Evolutionary conservation across 2,797 vertebrate species (phyloP).

Genomic region (Eremophila alpestris): DNA sequence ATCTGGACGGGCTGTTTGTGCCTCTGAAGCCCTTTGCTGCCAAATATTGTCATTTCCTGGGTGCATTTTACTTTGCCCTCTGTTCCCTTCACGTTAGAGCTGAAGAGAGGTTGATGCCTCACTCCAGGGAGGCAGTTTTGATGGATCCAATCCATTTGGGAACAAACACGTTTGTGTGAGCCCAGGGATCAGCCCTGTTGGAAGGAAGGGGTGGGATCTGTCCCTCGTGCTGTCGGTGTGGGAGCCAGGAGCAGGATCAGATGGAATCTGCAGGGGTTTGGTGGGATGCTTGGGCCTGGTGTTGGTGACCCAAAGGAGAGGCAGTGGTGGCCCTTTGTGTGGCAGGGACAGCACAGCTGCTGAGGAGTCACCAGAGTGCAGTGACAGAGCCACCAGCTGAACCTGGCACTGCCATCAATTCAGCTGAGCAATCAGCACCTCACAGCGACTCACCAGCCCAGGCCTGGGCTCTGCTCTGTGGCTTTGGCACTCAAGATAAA

Average conservation of each 20-base stretch:
- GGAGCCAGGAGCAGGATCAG: background rate
- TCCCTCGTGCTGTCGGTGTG: accelerated
- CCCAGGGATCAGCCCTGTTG: background rate
- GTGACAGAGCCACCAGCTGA: background rate
- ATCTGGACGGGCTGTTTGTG: background rate
- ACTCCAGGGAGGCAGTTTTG: accelerated
- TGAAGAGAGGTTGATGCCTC: background rate
- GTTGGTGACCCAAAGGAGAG: background rate
- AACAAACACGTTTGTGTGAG: accelerated
- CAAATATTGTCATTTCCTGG: background rate
- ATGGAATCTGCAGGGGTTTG: background rate
- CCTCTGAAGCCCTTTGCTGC: background rate
- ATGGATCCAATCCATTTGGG: background rate
- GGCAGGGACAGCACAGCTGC: background rate
- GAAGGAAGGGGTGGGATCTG: background rate
- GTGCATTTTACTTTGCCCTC: background rate
- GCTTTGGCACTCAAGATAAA: background rate
- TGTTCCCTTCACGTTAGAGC: background rate
- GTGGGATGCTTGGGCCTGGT: background rate
- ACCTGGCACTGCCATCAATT: background rate
- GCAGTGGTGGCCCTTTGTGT: background rate
- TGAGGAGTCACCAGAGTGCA: background rate
- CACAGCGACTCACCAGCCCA: background rate
- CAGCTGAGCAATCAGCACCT: background rate
- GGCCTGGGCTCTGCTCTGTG: background rate